Conservation (phyloP, 1,140 invertebrate genomes). For the Oryzaephilus surinamensis region DNA sequence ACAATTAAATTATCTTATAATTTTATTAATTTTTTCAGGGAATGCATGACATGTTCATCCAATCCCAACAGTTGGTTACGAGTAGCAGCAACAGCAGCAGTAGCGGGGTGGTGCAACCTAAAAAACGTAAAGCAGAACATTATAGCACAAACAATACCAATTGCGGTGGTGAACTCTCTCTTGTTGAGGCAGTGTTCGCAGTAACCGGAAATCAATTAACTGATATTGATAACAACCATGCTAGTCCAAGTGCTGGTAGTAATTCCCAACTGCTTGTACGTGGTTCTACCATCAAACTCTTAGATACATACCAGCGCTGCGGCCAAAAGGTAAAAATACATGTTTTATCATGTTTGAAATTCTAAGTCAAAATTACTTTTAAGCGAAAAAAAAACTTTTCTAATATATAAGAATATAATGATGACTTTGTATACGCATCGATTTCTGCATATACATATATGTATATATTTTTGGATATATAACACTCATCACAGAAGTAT, state of each 20-base stretch:
- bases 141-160: conserved; percentile 21
- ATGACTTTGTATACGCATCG: too few relatives aligned
- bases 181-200: conserved; percentile 15
- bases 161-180: conserved; percentile 11
- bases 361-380: too few relatives aligned
- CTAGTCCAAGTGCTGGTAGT: conserved; percentile 43
- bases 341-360: too few relatives aligned
- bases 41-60: conserved; percentile 65
- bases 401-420: too few relatives aligned
- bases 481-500: too few relatives aligned
- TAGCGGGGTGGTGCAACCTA: conserved; percentile 40
- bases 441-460: too few relatives aligned
- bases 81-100: conserved; percentile 44
- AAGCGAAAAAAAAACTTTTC: too few relatives aligned
- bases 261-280: conserved; percentile 53
- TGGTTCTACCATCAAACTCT: conserved; percentile 59
- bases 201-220: conserved; percentile 7
- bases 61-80: conserved; percentile 50
- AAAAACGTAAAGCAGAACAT: conserved; percentile 47
- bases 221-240: conserved; percentile 23
- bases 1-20: neutral
- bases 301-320: conserved; percentile 60
- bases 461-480: too few relatives aligned
- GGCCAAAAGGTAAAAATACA: conserved; percentile 48
- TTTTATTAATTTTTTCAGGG: conserved; percentile 39